phyloP scores from a whole-genome alignment of 2,113 vertebrate species.

The Euleptes europaea region DNA sequence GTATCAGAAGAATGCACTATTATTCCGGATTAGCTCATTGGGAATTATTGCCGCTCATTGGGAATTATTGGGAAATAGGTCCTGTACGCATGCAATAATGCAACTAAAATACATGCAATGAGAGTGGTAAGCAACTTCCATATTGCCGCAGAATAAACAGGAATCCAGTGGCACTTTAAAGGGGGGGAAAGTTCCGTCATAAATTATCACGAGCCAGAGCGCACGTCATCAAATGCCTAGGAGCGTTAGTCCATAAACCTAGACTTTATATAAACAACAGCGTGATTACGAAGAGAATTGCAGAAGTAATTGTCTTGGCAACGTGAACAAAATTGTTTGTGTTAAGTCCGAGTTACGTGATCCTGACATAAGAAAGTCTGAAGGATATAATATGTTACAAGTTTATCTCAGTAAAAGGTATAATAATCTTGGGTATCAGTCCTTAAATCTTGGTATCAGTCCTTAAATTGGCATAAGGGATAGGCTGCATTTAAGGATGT shows the following conservation, averaged over 20 bases:
- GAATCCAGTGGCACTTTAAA: no score
- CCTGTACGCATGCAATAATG: background rate
- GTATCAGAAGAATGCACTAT: no score
- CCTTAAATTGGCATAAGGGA: background rate
- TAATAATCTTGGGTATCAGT: background rate
- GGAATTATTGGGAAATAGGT: no score
- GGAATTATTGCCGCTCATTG: background rate
- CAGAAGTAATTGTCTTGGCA: background rate
- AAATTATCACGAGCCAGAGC: no score
- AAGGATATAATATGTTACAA: background rate
- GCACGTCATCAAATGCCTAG: no score
- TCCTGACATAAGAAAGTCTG: background rate
- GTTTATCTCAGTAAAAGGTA: background rate
- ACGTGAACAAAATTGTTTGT: background rate
- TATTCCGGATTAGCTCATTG: background rate
- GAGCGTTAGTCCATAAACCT: no score
- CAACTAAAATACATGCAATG: background rate
- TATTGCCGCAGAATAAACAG: background rate
- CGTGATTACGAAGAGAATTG: no score
- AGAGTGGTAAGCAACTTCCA: background rate
- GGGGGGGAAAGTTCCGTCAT: no score
- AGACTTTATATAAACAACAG: no score
- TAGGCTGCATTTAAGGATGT: no score
- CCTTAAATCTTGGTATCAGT: background rate
- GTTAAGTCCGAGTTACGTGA: background rate